phyloP scores from a whole-genome alignment of 2,797 vertebrate genomes.

The Semaprochilodus insignis region DNA sequence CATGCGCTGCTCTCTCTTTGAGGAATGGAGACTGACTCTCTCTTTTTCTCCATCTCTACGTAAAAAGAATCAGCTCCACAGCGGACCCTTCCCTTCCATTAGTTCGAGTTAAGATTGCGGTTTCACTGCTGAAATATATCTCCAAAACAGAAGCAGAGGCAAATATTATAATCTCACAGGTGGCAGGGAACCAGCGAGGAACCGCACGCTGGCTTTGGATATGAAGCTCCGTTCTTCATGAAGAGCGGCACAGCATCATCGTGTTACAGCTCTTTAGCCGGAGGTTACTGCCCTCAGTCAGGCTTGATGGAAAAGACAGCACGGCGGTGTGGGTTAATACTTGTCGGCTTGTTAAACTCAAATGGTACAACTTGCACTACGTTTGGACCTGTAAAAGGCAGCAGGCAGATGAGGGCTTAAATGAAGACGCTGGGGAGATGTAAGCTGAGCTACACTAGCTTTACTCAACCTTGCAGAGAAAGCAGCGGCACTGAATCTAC shows the following conservation, averaged over 20 bases:
- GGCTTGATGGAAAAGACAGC: slow-evolving; percentile 11
- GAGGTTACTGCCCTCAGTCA: slow-evolving; percentile 26
- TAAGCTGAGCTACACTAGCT: neutral
- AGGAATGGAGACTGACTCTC: slow-evolving; percentile 11
- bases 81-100: slow-evolving; percentile 23
- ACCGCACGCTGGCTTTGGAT: slow-evolving; percentile 31
- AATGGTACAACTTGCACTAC: neutral
- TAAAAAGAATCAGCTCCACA: slow-evolving; percentile 26
- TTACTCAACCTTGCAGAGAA: neutral
- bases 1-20: slow-evolving; percentile 12
- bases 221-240: slow-evolving; percentile 9
- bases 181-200: slow-evolving; percentile 37
- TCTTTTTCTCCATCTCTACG: neutral
- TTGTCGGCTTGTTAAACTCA: slow-evolving; percentile 25
- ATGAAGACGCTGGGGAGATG: slow-evolving; percentile 1
- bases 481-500: neutral
- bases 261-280: slow-evolving; percentile 22
- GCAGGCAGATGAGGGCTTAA: neutral
- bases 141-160: slow-evolving; percentile 41
- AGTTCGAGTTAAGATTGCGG: slow-evolving; percentile 41
- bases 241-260: slow-evolving; percentile 11
- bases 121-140: slow-evolving; percentile 48
- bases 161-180: slow-evolving; percentile 45
- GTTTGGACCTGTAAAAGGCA: neutral
- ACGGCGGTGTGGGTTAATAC: slow-evolving; percentile 19